A percentile compares a stretch with the other conserved stretches of the same genome.
Evolutionary conservation across 2,888 invertebrate species (phyloP).

Genomic region (Drosophila tripunctata): DNA sequence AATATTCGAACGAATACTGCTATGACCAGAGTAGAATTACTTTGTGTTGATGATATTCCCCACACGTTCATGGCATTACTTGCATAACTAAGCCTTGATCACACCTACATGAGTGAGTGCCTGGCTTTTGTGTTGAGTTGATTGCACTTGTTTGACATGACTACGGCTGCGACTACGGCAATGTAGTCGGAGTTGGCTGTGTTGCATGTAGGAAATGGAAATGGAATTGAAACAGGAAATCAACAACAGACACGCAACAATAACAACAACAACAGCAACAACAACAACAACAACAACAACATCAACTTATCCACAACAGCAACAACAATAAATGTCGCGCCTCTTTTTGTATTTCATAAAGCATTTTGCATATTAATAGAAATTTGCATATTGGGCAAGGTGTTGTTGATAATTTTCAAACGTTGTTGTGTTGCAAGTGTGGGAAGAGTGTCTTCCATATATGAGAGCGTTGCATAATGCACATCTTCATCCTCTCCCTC

Average conservation of each 20-base stretch:
- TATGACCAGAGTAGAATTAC: not conserved
- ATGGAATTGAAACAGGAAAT: slow-evolving; percentile 64
- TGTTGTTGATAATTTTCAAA: slow-evolving; percentile 52
- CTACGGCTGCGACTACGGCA: slow-evolving; percentile 2
- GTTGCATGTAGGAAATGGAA: slow-evolving; percentile 68
- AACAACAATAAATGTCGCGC: slow-evolving; percentile 56
- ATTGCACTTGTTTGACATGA: slow-evolving; percentile 69
- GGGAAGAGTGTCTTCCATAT: slow-evolving; percentile 28
- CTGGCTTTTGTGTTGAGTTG: slow-evolving; percentile 39
- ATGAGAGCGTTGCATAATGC: slow-evolving; percentile 21
- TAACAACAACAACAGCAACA: slow-evolving; percentile 18
- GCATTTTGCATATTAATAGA: slow-evolving; percentile 73
- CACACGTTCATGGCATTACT: not conserved
- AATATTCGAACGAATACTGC: no score
- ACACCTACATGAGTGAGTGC: slow-evolving; percentile 32
- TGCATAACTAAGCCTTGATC: slow-evolving; percentile 25
- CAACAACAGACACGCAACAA: slow-evolving; percentile 37
- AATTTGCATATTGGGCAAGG: slow-evolving; percentile 71
- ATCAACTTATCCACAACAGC: no score
- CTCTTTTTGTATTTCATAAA: slow-evolving; percentile 45
- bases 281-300: slow-evolving; percentile 26
- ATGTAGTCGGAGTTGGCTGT: not conserved
- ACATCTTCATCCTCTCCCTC: not conserved
- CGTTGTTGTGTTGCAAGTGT: slow-evolving; percentile 19
- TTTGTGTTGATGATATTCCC: not conserved